Evolutionary conservation across 2,888 invertebrate species (phyloP), one percentile per base, ranked within the genome.

Genomic region (Cyaniris semiargus): DNA sequence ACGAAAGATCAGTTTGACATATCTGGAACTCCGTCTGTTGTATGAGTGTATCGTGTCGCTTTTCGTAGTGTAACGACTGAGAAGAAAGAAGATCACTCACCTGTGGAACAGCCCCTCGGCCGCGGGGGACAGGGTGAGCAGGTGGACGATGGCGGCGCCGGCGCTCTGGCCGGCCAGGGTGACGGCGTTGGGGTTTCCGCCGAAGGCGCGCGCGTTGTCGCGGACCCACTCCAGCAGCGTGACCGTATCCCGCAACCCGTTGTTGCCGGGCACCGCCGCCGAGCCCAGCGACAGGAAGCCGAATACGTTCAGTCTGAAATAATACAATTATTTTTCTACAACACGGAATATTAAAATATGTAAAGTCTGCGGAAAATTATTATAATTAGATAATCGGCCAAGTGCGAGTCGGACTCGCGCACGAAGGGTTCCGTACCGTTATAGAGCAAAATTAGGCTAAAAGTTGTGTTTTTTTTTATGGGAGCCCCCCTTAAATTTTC

Each of bases 131-230:
- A 94, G 79, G 0, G 90, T 85, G 1, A 93, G 84, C 44, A 93
- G 76, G 78, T 94, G 93, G 1, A 87, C 88, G 5, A 86, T 79
- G 15, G 81, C 80, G 3, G 90, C 89, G 5, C 94, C 93, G 6
- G 93, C 92, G 84, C 94, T 94, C 81, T 94, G 92, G 0, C 94
- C 94, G 34, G 85, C 90, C 8, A 94, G 78, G 0, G 94, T 94
- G 78, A 94, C 88, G 77, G 89, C 84, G 56, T 85, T 80, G 1
- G 92, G 90, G 82, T 94, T 86, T 15, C 93, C 94, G 3, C 94
- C 93, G 80, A 94, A 94, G 21, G 80, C 76, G 0, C 80, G 79
- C 7, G 90, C 91, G 81, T 94, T 94, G 66, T 79, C 79, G 79
- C 83, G 85, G 82, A 94, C 90, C 94, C 94, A 94, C 53, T 85